These are phyloP conservation scores for Blastomussa wellsi DNA, from an alignment of 92 coral and sea anemone genomes.

Conservation along the genomic window DNA sequence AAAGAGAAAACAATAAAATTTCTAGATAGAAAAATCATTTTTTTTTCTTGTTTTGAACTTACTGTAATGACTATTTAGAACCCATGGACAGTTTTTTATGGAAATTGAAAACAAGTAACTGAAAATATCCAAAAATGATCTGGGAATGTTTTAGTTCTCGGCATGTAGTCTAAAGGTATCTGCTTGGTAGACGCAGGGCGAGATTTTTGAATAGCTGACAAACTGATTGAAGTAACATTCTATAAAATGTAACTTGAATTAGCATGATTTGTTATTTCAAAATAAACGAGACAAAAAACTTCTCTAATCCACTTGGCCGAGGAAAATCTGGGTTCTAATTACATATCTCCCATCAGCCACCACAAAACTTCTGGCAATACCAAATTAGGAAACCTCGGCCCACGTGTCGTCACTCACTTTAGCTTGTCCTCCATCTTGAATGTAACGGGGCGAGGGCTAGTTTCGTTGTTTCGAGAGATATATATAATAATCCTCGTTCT, in stretches of 20 bases:
- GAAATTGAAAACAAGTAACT: neutral
- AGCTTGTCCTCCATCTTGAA: conserved; percentile 55
- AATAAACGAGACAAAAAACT: no score
- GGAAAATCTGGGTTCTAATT: no score
- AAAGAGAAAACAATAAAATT: neutral
- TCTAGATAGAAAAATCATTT: neutral
- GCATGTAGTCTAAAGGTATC: neutral
- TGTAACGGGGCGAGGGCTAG: neutral
- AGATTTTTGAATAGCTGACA: neutral
- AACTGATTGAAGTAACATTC: neutral
- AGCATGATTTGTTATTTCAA: no score
- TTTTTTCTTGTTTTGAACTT: neutral
- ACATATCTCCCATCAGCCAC: neutral
- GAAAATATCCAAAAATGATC: neutral
- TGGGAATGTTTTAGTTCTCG: no score
- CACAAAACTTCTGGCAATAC: neutral
- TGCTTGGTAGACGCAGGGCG: no score
- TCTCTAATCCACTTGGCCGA: no score
- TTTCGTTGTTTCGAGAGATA: neutral
- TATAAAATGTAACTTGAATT: no score
- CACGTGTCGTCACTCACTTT: conserved; percentile 27
- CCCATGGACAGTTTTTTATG: no score
- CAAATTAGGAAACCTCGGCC: conserved; percentile 23
- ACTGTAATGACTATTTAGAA: neutral
- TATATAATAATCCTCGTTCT: conserved; percentile 42